Conservation (phyloP, 2,113 vertebrate genomes). For the Hypomesus transpacificus region DNA sequence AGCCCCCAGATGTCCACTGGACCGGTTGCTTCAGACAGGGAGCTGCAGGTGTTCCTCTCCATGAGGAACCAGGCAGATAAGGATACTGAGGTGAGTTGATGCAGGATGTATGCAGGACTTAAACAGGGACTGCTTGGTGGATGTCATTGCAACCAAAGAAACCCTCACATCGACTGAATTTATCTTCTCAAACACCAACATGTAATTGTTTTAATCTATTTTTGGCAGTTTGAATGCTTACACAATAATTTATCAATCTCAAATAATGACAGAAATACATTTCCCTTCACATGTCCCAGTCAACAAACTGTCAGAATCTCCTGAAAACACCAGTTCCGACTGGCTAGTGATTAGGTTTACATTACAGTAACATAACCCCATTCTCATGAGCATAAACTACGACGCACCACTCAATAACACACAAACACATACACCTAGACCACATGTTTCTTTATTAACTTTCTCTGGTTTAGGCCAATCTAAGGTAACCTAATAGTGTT, state of each 20-base stretch:
- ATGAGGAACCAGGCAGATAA: conserved; percentile 75
- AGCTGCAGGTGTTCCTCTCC: conserved; percentile 82
- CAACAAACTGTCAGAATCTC: too few species aligned
- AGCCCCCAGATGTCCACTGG: conserved; percentile 58
- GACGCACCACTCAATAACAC: neutral
- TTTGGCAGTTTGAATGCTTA: too few species aligned
- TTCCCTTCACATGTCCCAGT: too few species aligned
- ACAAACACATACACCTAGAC: conserved; percentile 9
- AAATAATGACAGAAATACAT: too few species aligned
- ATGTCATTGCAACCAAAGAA: neutral
- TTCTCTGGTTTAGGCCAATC: conserved; percentile 9
- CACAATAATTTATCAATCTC: too few species aligned
- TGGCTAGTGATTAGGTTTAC: too few species aligned
- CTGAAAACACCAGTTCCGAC: too few species aligned
- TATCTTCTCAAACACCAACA: too few species aligned
- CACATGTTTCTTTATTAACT: conserved; percentile 24
- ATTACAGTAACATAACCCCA: too few species aligned
- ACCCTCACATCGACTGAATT: neutral
- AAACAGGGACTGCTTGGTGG: neutral
- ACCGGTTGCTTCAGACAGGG: conserved; percentile 70
- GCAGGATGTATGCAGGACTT: neutral
- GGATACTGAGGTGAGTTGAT: conserved; percentile 70
- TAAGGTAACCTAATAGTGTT: conserved; percentile 8
- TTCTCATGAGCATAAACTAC: too few species aligned
- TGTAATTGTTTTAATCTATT: too few species aligned